phyloP scores from a whole-genome alignment of 2,797 vertebrate genomes.

The Liasis olivaceus region DNA sequence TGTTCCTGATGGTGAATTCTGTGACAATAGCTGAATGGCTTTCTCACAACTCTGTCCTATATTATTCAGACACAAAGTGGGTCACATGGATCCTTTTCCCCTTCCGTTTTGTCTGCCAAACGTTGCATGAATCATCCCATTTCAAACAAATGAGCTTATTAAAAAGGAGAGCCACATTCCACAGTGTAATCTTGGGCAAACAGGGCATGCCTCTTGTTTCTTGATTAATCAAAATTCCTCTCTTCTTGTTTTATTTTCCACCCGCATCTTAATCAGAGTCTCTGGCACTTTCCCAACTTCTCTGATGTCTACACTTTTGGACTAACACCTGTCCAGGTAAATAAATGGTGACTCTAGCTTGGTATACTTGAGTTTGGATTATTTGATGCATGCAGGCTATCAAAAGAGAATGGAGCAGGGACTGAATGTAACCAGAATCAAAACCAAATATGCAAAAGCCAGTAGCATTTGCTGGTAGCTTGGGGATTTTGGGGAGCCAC shows the following conservation, averaged over 20 bases:
- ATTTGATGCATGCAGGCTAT: neutral
- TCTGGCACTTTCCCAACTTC: slow-evolving; percentile 5
- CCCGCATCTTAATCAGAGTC: slow-evolving; percentile 38
- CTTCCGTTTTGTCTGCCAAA: slow-evolving; percentile 19
- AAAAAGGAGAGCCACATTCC: slow-evolving; percentile 59
- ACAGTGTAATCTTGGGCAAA: slow-evolving; percentile 42
- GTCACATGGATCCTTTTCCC: slow-evolving; percentile 50
- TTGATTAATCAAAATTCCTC: slow-evolving; percentile 52
- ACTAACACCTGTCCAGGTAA: slow-evolving; percentile 34
- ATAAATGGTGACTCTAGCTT: neutral
- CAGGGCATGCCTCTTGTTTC: slow-evolving; percentile 44
- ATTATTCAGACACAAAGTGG: slow-evolving; percentile 21
- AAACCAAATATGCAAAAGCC: neutral
- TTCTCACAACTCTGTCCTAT: slow-evolving; percentile 25
- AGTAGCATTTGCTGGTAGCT: neutral
- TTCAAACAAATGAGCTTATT: slow-evolving; percentile 53
- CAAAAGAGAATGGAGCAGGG: neutral
- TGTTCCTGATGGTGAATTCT: rapidly evolving
- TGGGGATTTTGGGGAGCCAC: neutral
- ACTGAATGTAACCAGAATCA: neutral
- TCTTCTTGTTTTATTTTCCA: slow-evolving; percentile 32
- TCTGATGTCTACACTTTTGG: neutral
- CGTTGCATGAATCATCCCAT: slow-evolving; percentile 54
- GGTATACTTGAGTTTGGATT: neutral
- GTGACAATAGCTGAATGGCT: neutral